Evolutionary conservation across 2,113 vertebrate genomes (phyloP), one percentile per base, ranked within the genome.

Genomic region (Gobius niger): DNA sequence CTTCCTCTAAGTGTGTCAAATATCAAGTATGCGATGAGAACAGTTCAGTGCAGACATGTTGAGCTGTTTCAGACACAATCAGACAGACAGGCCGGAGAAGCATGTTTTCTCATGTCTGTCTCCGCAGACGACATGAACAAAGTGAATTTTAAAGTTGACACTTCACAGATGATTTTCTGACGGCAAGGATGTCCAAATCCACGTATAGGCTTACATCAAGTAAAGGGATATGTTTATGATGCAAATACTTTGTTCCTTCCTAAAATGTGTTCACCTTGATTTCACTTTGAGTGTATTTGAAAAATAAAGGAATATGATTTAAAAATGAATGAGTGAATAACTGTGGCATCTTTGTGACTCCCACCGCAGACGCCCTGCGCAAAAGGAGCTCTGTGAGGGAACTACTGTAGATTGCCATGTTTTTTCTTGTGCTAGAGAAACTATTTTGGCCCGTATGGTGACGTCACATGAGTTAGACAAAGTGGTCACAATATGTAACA

Each of bases 31-130:
- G 50, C 78, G 84, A 87, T 79, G 41, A 72, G 57, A 60, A 57
- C 75, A 74, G 57, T 73, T 78, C 34, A 40, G 67, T 52, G 76
- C 63, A 71, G 71, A 85, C 80, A 73, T 73, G 78, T 77, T 82
- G 75, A 52, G 79, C 79, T 84, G 59, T 87, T 86, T 86, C 83
- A 76, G 69, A 82, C 74, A 70, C 77, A 74, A 64, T 76, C 51
- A 79, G 78, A 81, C 64, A 78, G 81, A 78, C 73, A 75, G 70
- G 72, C 77, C 59, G 65, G 72, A 75, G 69, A 79, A 68, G 12
- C 60, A 40, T 56, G 15, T 78, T 82, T 82, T 64, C 68, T 75
- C 63, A 65, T 70, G 72, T 83, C 78, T 80, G 73, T 51, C 71
- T 83, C 70, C 54, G 78, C 67, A 76, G 83, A 78, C 81, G 18